Evolutionary conservation across 2,888 invertebrate genomes (phyloP).

Genomic region (Alentia gelatinosa): DNA sequence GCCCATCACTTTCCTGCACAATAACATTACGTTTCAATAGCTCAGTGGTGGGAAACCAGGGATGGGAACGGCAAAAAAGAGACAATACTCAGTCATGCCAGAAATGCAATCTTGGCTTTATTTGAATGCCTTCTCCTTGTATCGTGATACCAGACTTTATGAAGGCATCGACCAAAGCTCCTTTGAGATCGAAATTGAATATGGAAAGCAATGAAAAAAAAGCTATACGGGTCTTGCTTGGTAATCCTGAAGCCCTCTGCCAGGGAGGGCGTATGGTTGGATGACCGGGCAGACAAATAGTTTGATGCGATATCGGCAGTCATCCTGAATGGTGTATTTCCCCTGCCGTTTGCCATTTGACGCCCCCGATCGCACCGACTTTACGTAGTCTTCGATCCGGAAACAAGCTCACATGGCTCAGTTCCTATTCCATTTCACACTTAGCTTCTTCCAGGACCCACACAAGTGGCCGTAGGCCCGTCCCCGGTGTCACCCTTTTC

Average conservation of each 20-base stretch:
- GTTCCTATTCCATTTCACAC: conserved; percentile 45
- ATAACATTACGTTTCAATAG: conserved; percentile 22
- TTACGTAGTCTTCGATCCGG: background rate
- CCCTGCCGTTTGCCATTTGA: conserved; percentile 30
- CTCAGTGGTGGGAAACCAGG: background rate
- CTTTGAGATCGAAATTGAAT: conserved; percentile 42
- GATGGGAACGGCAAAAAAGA: background rate
- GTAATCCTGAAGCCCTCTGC: background rate
- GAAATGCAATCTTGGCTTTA: conserved; percentile 16
- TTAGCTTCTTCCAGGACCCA: conserved; percentile 1
- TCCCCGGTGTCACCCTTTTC: no score
- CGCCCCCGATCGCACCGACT: background rate
- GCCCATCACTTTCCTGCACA: background rate
- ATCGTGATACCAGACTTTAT: conserved; percentile 19
- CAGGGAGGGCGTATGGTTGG: background rate
- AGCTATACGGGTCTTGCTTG: no score
- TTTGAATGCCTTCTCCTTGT: conserved; percentile 16
- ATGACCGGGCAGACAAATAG: background rate
- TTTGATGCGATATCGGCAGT: conserved; percentile 26
- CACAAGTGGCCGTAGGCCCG: background rate
- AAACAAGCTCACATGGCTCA: conserved; percentile 22
- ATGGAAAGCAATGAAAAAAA: conserved; percentile 8
- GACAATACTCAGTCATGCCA: background rate
- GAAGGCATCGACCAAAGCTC: background rate
- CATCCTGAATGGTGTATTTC: conserved; percentile 35